A percentile compares a stretch with the other conserved stretches of the same genome.
phyloP scores from a whole-genome alignment of 2,113 vertebrate species.

The Leuciscus idus region DNA sequence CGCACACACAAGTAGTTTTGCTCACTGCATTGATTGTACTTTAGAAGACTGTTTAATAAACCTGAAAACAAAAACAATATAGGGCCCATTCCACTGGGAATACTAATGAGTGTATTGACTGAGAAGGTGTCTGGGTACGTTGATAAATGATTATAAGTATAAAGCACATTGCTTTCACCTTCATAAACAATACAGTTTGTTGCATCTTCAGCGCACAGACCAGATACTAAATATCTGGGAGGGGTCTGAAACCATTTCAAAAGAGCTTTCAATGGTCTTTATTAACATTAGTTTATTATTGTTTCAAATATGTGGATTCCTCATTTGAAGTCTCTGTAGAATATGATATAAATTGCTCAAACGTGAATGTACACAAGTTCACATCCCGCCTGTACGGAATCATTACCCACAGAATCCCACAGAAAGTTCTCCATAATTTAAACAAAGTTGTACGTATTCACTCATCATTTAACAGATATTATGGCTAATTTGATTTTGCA shows the following conservation, averaged over 20 bases:
- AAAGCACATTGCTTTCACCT: conserved; percentile 51
- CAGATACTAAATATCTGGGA: conserved; percentile 7
- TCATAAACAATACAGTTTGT: conserved; percentile 33
- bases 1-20: conserved; percentile 8
- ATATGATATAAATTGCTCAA: not conserved
- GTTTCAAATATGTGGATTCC: not conserved
- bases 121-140: conserved; percentile 55
- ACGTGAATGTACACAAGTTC: not conserved
- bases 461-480: not conserved
- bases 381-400: not conserved
- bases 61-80: conserved; percentile 59
- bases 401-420: not conserved
- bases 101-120: conserved; percentile 64
- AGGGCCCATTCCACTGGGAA: conserved; percentile 55
- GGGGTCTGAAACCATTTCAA: not conserved
- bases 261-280: not conserved
- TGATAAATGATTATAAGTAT: conserved; percentile 59
- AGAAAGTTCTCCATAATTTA: not conserved
- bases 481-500: not conserved
- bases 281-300: not conserved
- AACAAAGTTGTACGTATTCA: not conserved
- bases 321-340: not conserved
- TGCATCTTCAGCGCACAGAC: conserved; percentile 9
- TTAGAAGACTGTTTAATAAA: conserved; percentile 64
- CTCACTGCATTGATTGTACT: conserved; percentile 64